These are phyloP conservation scores for Neomonachus schauinslandi DNA, from an alignment of 2,113 vertebrate species.

Conservation along the genomic window DNA sequence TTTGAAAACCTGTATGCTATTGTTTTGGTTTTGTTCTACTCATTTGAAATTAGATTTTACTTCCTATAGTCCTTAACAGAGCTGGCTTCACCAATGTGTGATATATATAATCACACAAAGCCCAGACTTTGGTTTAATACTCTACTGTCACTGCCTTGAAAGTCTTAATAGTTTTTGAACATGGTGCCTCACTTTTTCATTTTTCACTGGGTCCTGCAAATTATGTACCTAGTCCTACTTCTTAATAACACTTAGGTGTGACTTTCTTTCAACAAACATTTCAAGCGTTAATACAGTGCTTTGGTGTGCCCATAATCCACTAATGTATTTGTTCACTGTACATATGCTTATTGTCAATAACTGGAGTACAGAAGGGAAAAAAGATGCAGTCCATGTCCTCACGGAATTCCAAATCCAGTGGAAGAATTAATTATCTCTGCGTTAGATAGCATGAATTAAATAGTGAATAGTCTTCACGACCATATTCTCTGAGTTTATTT, in stretches of 20 bases:
- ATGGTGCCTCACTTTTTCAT: background rate
- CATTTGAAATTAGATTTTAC: background rate
- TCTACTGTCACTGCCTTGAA: background rate
- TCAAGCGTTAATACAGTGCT: background rate
- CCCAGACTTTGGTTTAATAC: background rate
- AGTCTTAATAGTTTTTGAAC: background rate
- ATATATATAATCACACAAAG: background rate
- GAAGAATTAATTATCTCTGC: background rate
- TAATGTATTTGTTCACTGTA: background rate
- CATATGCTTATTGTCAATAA: background rate
- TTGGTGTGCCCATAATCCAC: background rate
- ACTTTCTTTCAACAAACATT: background rate
- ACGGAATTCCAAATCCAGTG: background rate
- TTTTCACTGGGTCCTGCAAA: background rate
- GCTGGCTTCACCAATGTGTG: fast-evolving
- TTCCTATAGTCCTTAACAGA: background rate
- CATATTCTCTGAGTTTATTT: background rate
- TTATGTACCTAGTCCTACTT: background rate
- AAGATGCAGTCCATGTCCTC: background rate
- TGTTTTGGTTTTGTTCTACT: background rate
- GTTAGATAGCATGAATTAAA: background rate
- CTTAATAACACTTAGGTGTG: background rate
- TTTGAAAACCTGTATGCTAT: background rate
- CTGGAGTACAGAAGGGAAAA: background rate
- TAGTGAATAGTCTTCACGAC: background rate